Percentiles rank a stretch among this genome's conserved stretches.
Conservation (phyloP, 1,140 invertebrate species). For the Pogonognathellus flavescens region DNA sequence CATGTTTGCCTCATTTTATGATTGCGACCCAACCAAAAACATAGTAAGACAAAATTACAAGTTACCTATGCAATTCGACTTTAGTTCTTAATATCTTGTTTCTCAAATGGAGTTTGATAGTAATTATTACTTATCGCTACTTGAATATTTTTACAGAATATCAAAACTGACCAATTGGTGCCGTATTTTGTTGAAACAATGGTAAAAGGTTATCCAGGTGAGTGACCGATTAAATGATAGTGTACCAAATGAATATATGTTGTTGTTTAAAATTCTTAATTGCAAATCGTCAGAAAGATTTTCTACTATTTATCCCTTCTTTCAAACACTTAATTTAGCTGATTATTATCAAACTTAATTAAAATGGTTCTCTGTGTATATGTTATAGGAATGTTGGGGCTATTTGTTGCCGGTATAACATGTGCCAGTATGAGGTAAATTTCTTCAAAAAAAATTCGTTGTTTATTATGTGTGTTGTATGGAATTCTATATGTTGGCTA, state of each 20-base stretch:
- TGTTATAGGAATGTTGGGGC: slow-evolving; percentile 66
- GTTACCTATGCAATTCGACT: neutral
- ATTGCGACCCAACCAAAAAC: slow-evolving; percentile 72
- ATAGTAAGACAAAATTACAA: slow-evolving; percentile 56
- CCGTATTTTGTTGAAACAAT: slow-evolving; percentile 73
- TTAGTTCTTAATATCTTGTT: neutral
- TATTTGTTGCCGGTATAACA: slow-evolving; percentile 60
- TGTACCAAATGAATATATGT: too few relatives aligned
- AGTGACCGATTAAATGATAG: too few relatives aligned
- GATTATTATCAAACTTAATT: neutral
- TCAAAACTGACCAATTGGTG: slow-evolving; percentile 71
- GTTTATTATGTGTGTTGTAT: neutral
- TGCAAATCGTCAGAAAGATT: too few relatives aligned
- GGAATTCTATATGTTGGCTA: too few relatives aligned
- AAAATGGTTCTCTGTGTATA: neutral
- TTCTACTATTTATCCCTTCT: too few relatives aligned
- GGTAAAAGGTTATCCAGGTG: slow-evolving; percentile 68
- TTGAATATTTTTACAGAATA: neutral
- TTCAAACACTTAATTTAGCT: neutral
- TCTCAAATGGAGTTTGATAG: too few relatives aligned
- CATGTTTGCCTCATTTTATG: slow-evolving; percentile 72
- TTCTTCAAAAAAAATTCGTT: neutral
- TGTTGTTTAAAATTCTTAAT: too few relatives aligned
- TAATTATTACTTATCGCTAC: neutral
- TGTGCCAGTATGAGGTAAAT: slow-evolving; percentile 60